These are phyloP conservation scores for Ormyrus nitidulus DNA, from an alignment of 2,888 invertebrate genomes.

Conservation along the genomic window DNA sequence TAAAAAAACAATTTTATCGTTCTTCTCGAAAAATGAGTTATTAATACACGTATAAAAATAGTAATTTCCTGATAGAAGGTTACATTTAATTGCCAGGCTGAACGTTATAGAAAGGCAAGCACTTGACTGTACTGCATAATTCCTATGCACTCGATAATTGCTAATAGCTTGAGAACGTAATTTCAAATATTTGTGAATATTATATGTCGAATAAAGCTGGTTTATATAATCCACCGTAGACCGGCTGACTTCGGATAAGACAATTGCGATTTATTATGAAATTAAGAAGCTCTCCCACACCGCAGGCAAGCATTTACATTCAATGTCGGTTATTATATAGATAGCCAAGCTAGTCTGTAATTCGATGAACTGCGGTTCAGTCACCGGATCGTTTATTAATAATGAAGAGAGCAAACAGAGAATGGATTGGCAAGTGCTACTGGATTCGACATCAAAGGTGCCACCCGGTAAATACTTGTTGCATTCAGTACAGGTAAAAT, in stretches of 20 bases:
- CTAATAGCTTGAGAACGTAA: slow-evolving; percentile 18
- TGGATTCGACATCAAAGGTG: neutral
- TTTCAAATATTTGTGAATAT: slow-evolving; percentile 25
- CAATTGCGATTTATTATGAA: neutral
- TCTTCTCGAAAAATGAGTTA: neutral
- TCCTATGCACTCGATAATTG: slow-evolving; percentile 10
- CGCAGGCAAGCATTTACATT: neutral
- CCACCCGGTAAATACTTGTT: too few relatives aligned
- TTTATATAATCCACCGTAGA: slow-evolving; percentile 15
- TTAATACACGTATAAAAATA: neutral
- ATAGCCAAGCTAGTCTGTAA: neutral
- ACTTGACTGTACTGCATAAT: too few relatives aligned
- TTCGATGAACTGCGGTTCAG: neutral
- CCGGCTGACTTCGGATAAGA: too few relatives aligned
- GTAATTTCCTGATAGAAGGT: neutral
- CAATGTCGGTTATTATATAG: neutral
- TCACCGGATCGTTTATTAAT: neutral
- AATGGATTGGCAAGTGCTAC: slow-evolving; percentile 1
- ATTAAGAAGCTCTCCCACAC: neutral
- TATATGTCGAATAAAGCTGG: neutral
- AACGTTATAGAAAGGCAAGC: slow-evolving; percentile 4
- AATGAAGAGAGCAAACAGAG: neutral
- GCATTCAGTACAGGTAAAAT: neutral
- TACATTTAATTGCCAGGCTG: slow-evolving; percentile 28
- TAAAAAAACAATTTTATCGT: neutral